phyloP scores from a whole-genome alignment of 1,140 invertebrate species.

The Brachionus koreanus region DNA sequence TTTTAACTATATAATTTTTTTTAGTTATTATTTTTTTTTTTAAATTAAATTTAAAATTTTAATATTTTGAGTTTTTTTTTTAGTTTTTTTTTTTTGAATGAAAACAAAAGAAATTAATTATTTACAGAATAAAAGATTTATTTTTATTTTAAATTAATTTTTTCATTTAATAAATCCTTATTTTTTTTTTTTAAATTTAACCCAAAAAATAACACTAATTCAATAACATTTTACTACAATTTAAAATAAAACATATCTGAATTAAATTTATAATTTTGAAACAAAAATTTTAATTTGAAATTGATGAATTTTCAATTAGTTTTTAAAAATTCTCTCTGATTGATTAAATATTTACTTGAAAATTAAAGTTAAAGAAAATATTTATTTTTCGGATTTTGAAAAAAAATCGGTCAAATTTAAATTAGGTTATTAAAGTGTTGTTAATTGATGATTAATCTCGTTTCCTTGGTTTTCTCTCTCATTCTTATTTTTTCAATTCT shows the following conservation, averaged over 20 bases:
- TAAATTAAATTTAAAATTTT: background rate
- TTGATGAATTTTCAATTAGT: background rate
- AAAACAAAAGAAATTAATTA: background rate
- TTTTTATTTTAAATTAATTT: background rate
- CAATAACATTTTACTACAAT: background rate
- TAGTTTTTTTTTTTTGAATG: background rate
- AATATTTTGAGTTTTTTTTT: constrained; percentile 7
- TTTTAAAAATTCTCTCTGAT: background rate
- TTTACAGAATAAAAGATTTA: background rate
- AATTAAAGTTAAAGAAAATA: background rate
- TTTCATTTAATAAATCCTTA: background rate
- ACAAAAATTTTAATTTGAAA: background rate
- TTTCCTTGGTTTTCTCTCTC: background rate
- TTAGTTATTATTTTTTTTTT: background rate
- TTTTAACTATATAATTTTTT: background rate
- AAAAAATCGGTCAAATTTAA: background rate
- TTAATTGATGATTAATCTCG: background rate
- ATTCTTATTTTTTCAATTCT: background rate
- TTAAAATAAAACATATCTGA: too few relatives aligned
- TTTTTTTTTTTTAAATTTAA: background rate
- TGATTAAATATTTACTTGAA: background rate
- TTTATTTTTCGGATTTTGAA: too few relatives aligned
- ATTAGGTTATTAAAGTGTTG: background rate
- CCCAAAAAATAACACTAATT: background rate
- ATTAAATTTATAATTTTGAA: background rate